Evolutionary conservation across 1,140 invertebrate genomes (phyloP).

Genomic region (Diabrotica virgifera): DNA sequence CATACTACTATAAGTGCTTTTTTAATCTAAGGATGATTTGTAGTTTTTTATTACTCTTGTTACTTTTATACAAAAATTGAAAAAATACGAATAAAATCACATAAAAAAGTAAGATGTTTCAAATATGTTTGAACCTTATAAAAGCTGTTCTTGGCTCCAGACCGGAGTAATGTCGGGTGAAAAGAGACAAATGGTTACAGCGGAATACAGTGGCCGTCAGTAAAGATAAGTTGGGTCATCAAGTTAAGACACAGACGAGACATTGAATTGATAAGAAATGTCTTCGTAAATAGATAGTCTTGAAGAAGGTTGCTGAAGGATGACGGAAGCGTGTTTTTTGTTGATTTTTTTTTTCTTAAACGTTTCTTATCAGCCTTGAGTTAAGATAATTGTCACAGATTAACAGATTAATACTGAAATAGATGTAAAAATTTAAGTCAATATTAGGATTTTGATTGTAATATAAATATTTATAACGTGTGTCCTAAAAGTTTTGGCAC

Average conservation of each 20-base stretch:
- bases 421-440: too few relatives aligned
- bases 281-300: constrained; percentile 10
- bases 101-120: too few relatives aligned
- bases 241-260: constrained; percentile 16
- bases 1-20: too few relatives aligned
- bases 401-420: neutral
- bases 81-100: too few relatives aligned
- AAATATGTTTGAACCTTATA: too few relatives aligned
- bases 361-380: neutral
- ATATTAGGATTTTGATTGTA: too few relatives aligned
- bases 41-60: too few relatives aligned
- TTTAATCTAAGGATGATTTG: too few relatives aligned
- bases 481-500: too few relatives aligned
- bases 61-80: too few relatives aligned
- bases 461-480: too few relatives aligned
- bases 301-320: neutral
- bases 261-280: constrained; percentile 16
- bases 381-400: neutral
- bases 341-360: neutral
- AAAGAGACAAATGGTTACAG: constrained; percentile 17
- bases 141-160: neutral
- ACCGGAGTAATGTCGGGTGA: neutral
- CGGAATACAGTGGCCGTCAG: constrained; percentile 11
- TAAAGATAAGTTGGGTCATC: constrained; percentile 14
- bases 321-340: neutral